phyloP scores from a whole-genome alignment of 2,113 vertebrate species.

The Tupaia tana region DNA sequence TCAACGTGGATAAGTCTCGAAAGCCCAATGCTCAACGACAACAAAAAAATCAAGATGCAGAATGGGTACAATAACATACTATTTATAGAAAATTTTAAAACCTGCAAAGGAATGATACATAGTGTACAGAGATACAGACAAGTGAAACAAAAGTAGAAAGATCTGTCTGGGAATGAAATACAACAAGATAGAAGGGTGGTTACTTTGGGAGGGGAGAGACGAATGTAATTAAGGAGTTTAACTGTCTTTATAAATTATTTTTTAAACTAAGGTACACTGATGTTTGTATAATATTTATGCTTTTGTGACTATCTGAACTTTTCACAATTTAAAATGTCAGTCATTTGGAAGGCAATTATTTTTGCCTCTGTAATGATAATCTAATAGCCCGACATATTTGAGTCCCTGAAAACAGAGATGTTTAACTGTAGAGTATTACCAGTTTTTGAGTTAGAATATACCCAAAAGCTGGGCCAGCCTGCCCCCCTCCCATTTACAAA shows the following conservation, averaged over 20 bases:
- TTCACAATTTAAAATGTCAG: conserved; percentile 19
- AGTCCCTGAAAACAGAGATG: neutral
- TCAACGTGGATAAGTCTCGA: neutral
- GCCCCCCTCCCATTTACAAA: neutral
- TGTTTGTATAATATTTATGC: neutral
- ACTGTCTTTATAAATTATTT: conserved; percentile 19
- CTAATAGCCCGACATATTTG: neutral
- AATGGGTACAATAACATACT: neutral
- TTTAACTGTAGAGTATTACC: neutral
- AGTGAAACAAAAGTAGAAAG: neutral
- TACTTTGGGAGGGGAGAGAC: neutral
- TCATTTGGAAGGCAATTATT: conserved; percentile 32
- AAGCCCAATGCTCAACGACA: neutral
- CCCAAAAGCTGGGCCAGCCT: neutral
- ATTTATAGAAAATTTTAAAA: conserved; percentile 3
- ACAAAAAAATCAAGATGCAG: neutral
- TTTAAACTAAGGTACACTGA: neutral
- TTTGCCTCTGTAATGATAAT: neutral
- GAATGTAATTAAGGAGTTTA: neutral
- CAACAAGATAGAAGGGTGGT: neutral
- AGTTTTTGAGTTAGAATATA: conserved; percentile 8
- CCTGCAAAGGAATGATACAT: neutral
- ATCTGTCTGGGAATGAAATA: neutral
- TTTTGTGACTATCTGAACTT: conserved; percentile 39
- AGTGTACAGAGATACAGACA: neutral